These are phyloP conservation scores for Otolemur garnettii DNA, from an alignment of 2,113 vertebrate species.

Conservation along the genomic window DNA sequence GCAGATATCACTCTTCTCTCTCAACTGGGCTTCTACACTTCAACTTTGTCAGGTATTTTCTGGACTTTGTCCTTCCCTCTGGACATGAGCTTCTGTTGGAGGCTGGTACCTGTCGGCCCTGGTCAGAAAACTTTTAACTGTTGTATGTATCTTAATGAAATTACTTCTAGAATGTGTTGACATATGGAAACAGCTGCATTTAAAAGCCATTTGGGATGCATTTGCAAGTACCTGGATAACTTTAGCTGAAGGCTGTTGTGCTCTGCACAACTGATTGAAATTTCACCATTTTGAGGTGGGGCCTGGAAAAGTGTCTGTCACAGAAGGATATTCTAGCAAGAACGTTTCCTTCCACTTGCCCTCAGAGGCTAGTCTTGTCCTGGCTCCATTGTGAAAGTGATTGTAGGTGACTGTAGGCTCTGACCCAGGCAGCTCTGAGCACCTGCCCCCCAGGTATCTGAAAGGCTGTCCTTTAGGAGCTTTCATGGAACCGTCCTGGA, in stretches of 20 bases:
- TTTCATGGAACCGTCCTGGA: background rate
- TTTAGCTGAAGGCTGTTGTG: background rate
- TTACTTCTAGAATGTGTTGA: background rate
- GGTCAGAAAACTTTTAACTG: background rate
- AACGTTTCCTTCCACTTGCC: background rate
- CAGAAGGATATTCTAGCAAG: background rate
- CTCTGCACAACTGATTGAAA: background rate
- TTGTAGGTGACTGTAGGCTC: background rate
- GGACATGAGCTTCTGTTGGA: too few relatives aligned
- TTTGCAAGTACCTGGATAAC: background rate
- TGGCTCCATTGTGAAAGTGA: background rate
- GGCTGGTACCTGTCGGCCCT: too few relatives aligned
- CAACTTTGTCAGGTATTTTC: too few relatives aligned
- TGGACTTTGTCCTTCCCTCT: too few relatives aligned
- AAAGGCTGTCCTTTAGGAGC: background rate
- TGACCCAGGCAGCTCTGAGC: background rate
- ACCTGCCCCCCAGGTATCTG: background rate
- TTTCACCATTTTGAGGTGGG: background rate
- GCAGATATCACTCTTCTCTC: too few relatives aligned
- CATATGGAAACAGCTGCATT: background rate
- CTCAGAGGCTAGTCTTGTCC: background rate
- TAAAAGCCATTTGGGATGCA: background rate
- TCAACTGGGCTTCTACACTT: too few relatives aligned
- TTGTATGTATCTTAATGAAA: background rate
- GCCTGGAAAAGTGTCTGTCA: background rate